Evolutionary conservation across 1,140 invertebrate species (phyloP).

Genomic region (Drosophila takahashii): DNA sequence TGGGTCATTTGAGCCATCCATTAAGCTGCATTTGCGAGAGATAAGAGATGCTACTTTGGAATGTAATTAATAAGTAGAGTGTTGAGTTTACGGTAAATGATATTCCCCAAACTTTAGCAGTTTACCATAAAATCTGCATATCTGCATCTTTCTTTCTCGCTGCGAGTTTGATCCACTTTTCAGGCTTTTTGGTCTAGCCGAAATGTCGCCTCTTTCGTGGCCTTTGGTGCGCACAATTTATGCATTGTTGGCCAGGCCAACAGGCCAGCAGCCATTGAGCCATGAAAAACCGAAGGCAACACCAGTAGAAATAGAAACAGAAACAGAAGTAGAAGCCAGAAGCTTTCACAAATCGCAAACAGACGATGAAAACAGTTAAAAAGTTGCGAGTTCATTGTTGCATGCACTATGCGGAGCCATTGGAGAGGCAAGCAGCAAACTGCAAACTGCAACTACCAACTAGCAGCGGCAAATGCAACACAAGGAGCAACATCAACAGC

Average conservation of each 20-base stretch:
- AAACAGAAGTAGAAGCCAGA: conserved; percentile 50
- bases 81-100: neutral
- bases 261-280: conserved; percentile 48
- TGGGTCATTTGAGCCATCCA: conserved; percentile 48
- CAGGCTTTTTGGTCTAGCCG: conserved; percentile 36
- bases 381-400: conserved; percentile 81
- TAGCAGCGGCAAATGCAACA: conserved; percentile 19
- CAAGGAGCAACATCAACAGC: conserved; percentile 33
- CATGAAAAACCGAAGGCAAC: conserved; percentile 50
- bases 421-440: conserved; percentile 14
- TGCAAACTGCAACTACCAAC: neutral
- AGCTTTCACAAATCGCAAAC: conserved; percentile 80
- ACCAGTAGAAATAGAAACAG: conserved; percentile 23
- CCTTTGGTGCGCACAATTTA: conserved; percentile 72
- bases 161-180: conserved; percentile 69
- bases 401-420: conserved; percentile 53
- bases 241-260: conserved; percentile 74
- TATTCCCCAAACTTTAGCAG: conserved; percentile 19
- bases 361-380: conserved; percentile 75
- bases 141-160: conserved; percentile 40
- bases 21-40: conserved; percentile 25
- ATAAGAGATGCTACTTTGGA: conserved; percentile 10
- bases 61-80: conserved; percentile 41
- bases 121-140: conserved; percentile 50
- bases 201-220: conserved; percentile 64